Percentiles rank a stretch among this genome's conserved stretches.
These are phyloP conservation scores for Protonibea diacanthus DNA, from an alignment of 2,797 vertebrate species.

Conservation along the genomic window DNA sequence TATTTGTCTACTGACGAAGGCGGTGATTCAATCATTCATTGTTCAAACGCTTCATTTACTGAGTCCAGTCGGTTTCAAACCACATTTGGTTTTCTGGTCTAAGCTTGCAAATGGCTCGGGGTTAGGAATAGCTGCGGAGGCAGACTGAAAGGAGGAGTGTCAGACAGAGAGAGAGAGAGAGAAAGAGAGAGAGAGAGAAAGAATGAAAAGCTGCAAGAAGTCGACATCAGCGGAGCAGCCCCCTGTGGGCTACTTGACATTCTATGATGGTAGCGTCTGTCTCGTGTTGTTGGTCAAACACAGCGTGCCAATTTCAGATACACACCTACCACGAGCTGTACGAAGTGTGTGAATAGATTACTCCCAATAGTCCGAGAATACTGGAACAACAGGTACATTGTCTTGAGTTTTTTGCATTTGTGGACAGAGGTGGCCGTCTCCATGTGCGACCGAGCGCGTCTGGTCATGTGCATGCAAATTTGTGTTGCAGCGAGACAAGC, in stretches of 20 bases:
- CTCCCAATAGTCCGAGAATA: not conserved
- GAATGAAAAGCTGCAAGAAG: slow-evolving; percentile 38
- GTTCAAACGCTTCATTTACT: not conserved
- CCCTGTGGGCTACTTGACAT: slow-evolving; percentile 52
- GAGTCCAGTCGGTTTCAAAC: not conserved
- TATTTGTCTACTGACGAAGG: slow-evolving; percentile 2
- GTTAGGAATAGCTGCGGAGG: slow-evolving; percentile 15
- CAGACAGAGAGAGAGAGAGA: slow-evolving; percentile 16
- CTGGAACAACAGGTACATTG: not conserved
- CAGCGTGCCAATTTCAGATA: not conserved
- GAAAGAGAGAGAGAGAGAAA: slow-evolving; percentile 15
- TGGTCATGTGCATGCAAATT: slow-evolving; percentile 15
- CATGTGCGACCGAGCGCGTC: not conserved
- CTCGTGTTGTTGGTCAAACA: slow-evolving; percentile 26
- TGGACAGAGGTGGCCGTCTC: slow-evolving; percentile 8
- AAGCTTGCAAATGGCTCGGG: slow-evolving; percentile 4
- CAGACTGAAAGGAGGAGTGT: slow-evolving; percentile 42
- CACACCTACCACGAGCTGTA: not conserved
- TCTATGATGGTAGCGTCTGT: slow-evolving; percentile 45
- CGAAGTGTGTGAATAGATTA: not conserved
- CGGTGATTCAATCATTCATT: slow-evolving; percentile 6
- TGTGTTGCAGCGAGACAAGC: slow-evolving; percentile 24
- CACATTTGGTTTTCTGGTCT: slow-evolving; percentile 23
- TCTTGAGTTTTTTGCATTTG: not conserved
- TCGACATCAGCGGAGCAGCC: slow-evolving; percentile 23